Evolutionary conservation across 2,888 invertebrate genomes (phyloP), one percentile per base, ranked within the genome.

Genomic region (Drosophila nigritarsus): DNA sequence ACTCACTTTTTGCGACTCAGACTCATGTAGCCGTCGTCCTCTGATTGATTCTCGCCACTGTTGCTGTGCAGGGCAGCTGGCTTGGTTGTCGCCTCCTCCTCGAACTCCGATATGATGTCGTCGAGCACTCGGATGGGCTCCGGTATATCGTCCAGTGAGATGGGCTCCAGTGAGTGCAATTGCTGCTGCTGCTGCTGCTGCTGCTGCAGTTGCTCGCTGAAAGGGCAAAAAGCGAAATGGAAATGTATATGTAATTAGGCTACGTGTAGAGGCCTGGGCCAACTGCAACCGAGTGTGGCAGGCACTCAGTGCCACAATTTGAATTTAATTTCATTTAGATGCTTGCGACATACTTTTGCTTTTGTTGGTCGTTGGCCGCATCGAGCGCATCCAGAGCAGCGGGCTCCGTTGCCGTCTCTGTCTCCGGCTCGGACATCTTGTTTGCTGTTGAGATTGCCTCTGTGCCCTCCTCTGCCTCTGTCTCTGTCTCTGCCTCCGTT

Each of bases 1-100:
- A 7, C 87, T 89, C 81, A 95, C 95, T 95, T 96, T 92, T 97
- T 95, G 87, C 97, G 97, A 95, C 97, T 97, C 95, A 97, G 96
- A 94, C 97, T 97, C 97, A 97, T 97, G 94, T 97, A 97, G 93
- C 97, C 97, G 95, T 97, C 97, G 95, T 97, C 97, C 93, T 97
- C 97, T 66, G 97, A 97, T 92, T 97, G 97, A 93, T 97, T 97
- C 86, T 96, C 96, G 92, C 96, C 96, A 94, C 96, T 96, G 92
- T 91, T 91, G 75, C 91, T 91, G 54, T 89, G 84, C 75, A 91
- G 78, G 71, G 92, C 92, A 70, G 89, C 89, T 38, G 93, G 92
- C 74, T 91, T 91, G 42, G 91, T 92, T 72, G 93, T 91, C 34
- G 91, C 91, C 94, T 97, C 91, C 94, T 97, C 97, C 95, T 97